phyloP scores from a whole-genome alignment of 1,140 invertebrate genomes.

The Bombus impatiens region DNA sequence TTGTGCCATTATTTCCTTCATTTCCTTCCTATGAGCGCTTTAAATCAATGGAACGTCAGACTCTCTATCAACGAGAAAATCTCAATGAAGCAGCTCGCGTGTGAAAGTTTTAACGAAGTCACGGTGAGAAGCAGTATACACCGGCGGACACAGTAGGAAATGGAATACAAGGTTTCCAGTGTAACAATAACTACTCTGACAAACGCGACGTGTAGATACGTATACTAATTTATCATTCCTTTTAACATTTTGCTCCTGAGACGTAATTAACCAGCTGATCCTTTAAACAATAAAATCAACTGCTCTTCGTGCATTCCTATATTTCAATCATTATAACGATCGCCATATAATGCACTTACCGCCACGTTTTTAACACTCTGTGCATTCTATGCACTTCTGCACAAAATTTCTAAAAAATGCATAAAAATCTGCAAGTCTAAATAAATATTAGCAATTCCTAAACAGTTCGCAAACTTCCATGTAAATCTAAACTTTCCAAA shows the following conservation, averaged over 20 bases:
- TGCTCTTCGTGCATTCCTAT: too few species aligned
- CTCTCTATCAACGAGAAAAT: constrained; percentile 16
- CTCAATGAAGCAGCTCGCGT: constrained; percentile 19
- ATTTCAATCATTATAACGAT: too few species aligned
- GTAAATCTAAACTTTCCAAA: background rate
- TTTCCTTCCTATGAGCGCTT: background rate
- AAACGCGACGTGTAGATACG: background rate
- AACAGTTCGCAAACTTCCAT: background rate
- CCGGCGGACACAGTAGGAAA: constrained; percentile 1
- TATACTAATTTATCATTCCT: background rate
- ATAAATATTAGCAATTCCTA: background rate
- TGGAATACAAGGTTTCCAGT: constrained; percentile 1
- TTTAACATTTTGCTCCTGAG: background rate
- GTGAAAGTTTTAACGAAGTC: constrained; percentile 25
- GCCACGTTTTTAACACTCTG: too few species aligned
- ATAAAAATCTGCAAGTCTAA: background rate
- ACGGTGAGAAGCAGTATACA: background rate
- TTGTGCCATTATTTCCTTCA: background rate
- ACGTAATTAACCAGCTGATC: background rate
- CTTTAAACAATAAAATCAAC: too few species aligned
- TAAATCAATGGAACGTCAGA: constrained; percentile 16
- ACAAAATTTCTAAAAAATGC: background rate
- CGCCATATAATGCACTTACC: too few species aligned
- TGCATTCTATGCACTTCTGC: background rate
- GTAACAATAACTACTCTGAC: background rate